phyloP scores from a whole-genome alignment of 2,113 vertebrate species.

The Nannospalax galili region DNA sequence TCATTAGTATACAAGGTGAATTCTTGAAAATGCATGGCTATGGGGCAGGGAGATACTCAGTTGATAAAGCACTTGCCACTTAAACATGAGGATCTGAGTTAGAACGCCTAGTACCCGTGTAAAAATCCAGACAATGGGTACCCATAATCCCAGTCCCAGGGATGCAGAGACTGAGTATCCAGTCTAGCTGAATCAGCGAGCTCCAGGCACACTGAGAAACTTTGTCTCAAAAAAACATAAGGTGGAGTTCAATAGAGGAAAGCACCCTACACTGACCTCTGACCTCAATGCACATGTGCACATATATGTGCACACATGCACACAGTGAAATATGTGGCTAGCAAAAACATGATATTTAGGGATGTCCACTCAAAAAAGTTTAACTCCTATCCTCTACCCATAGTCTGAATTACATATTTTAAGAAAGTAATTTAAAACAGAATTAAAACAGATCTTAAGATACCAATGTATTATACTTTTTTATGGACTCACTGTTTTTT shows the following conservation, averaged over 20 bases:
- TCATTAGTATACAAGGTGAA: neutral
- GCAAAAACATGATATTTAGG: neutral
- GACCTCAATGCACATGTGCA: neutral
- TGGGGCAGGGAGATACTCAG: neutral
- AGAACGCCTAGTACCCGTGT: neutral
- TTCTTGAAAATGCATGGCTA: neutral
- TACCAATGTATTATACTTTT: neutral
- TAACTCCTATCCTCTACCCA: accelerated
- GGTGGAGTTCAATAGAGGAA: neutral
- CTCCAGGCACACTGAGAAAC: neutral
- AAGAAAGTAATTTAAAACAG: neutral
- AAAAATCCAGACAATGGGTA: neutral
- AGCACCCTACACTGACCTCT: neutral
- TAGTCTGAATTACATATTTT: neutral
- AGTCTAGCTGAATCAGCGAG: neutral
- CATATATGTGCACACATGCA: no score
- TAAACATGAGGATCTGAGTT: neutral
- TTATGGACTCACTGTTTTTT: slow-evolving; percentile 14
- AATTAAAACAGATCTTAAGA: neutral
- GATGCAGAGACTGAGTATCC: no score
- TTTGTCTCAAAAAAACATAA: neutral
- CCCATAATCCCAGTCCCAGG: neutral
- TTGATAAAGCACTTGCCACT: neutral
- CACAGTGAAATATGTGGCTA: no score
- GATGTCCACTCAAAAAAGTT: neutral